Evolutionary conservation across 2,888 invertebrate species (phyloP).

Genomic region (Bibio marci): DNA sequence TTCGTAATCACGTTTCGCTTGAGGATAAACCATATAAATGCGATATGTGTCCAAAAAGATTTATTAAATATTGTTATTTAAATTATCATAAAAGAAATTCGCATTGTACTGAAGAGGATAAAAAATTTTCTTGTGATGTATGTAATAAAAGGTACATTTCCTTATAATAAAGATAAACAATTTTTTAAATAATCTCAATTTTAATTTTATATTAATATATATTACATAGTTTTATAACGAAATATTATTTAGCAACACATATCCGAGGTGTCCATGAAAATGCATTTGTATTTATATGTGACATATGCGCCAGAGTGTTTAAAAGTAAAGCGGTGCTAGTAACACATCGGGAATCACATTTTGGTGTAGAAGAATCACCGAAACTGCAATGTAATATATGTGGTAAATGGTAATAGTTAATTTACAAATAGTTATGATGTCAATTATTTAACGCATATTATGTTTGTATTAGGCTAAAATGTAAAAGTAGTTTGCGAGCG

Average conservation of each 20-base stretch:
- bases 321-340: slow-evolving; percentile 15
- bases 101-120: too few relatives aligned
- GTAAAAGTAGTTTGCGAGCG: background rate
- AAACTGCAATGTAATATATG: slow-evolving; percentile 25
- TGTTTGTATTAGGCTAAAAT: too few relatives aligned
- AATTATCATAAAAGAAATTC: slow-evolving; percentile 20
- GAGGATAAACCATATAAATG: slow-evolving; percentile 14
- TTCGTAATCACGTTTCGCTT: background rate
- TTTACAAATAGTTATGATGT: too few relatives aligned
- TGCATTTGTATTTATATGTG: slow-evolving; percentile 1
- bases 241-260: background rate
- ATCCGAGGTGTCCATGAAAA: background rate
- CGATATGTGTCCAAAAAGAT: slow-evolving; percentile 23
- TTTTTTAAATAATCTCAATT: too few relatives aligned
- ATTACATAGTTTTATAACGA: background rate
- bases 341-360: slow-evolving; percentile 20
- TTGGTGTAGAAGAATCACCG: slow-evolving; percentile 18
- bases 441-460: too few relatives aligned
- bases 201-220: too few relatives aligned
- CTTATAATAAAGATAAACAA: too few relatives aligned
- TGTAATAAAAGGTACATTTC: too few relatives aligned
- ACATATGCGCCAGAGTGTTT: slow-evolving; percentile 2
- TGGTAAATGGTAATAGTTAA: slow-evolving; percentile 24
- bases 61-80: slow-evolving; percentile 19
- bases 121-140: too few relatives aligned